Conservation (phyloP, 2,888 invertebrate species). For the Thysanoteuthis rhombus region DNA sequence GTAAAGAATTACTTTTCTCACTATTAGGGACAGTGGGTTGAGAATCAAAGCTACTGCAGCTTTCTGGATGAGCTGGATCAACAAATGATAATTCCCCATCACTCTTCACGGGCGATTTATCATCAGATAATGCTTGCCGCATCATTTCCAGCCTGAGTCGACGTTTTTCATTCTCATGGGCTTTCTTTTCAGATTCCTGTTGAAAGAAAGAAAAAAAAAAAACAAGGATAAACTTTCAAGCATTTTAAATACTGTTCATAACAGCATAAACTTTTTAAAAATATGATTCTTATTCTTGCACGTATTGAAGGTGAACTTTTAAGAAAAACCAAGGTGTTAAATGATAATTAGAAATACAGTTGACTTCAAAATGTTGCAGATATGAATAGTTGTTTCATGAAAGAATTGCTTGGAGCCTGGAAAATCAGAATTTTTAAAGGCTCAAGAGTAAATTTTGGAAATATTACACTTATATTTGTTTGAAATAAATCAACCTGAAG, state of each 20-base stretch:
- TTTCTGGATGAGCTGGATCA: slow-evolving; percentile 17
- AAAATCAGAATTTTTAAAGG: neutral
- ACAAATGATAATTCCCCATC: neutral
- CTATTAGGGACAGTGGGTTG: neutral
- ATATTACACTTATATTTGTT: neutral
- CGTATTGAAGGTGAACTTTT: neutral
- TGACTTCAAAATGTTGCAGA: neutral
- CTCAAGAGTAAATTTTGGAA: slow-evolving; percentile 12
- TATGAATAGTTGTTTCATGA: neutral
- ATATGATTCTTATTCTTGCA: neutral
- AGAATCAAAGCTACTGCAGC: neutral
- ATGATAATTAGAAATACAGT: neutral
- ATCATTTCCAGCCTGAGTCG: slow-evolving; percentile 54
- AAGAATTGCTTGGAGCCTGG: neutral
- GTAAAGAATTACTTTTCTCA: slow-evolving; percentile 1
- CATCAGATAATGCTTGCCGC: slow-evolving; percentile 49
- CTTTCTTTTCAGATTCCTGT: slow-evolving; percentile 47
- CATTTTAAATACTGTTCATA: neutral
- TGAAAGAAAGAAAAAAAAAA: slow-evolving; percentile 30
- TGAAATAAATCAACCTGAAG: neutral
- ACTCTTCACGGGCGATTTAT: slow-evolving; percentile 35
- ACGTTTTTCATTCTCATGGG: slow-evolving; percentile 47
- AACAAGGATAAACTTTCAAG: neutral
- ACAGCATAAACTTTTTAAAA: neutral
- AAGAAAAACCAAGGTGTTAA: neutral